A percentile compares a stretch with the other conserved stretches of the same genome.
phyloP scores from a whole-genome alignment of 2,113 vertebrate species.

The Tenebrosternarchus preto region DNA sequence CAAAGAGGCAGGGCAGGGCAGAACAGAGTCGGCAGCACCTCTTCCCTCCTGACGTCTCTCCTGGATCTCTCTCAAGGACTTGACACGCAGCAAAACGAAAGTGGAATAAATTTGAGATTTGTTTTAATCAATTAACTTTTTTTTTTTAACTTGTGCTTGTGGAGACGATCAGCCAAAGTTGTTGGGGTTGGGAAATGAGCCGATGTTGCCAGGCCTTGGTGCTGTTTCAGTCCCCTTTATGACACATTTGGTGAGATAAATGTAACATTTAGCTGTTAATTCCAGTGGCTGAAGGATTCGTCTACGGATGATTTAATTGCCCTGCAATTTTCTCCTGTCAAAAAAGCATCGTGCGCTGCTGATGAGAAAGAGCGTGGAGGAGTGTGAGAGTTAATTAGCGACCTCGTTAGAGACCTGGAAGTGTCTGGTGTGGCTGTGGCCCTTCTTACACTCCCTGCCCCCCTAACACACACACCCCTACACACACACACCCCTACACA shows the following conservation, averaged over 20 bases:
- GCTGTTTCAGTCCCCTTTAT: constrained; percentile 55
- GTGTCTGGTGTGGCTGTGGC: constrained; percentile 65
- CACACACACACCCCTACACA: constrained; percentile 17
- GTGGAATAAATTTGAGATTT: too few relatives aligned
- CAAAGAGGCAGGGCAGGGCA: neutral
- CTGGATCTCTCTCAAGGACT: too few relatives aligned
- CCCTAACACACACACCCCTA: neutral
- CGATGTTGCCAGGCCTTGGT: neutral
- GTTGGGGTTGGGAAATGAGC: constrained; percentile 15
- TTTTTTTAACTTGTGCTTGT: too few relatives aligned
- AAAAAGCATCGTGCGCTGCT: constrained; percentile 76
- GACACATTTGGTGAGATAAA: constrained; percentile 64
- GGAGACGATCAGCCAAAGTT: too few relatives aligned
- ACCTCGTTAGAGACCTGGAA: constrained; percentile 80
- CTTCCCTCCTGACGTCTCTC: too few relatives aligned
- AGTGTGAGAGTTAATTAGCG: constrained; percentile 82
- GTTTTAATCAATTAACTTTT: too few relatives aligned
- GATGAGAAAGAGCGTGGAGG: constrained; percentile 67
- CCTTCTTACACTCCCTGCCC: constrained; percentile 45
- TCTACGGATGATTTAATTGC: constrained; percentile 82
- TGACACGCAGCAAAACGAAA: too few relatives aligned
- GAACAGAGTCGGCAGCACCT: too few relatives aligned
- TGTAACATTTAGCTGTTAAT: constrained; percentile 77
- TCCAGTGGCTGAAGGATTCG: constrained; percentile 76
- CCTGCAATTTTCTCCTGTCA: constrained; percentile 80